Conservation (phyloP, 2,888 invertebrate genomes). For the Plutella xylostella region DNA sequence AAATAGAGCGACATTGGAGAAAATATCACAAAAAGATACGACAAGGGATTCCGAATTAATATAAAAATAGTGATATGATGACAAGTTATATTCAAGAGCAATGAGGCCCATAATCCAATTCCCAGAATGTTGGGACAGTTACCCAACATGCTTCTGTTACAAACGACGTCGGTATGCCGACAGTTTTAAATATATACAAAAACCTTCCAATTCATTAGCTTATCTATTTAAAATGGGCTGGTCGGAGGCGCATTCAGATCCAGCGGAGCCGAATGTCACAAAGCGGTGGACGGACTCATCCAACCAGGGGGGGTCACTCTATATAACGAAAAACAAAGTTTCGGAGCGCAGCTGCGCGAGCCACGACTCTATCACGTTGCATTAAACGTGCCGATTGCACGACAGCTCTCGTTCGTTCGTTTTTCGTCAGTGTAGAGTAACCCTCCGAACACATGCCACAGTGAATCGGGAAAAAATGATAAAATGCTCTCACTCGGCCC, state of each 20-base stretch:
- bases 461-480: constrained; percentile 31
- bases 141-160: not conserved
- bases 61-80: too few species aligned
- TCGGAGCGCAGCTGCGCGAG: too few species aligned
- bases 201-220: constrained; percentile 65
- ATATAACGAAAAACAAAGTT: constrained; percentile 36
- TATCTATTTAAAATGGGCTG: constrained; percentile 60
- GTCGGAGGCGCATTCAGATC: constrained; percentile 53
- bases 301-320: too few species aligned
- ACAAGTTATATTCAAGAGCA: too few species aligned
- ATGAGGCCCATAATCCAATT: not conserved
- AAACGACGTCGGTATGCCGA: not conserved
- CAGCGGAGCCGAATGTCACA: constrained; percentile 65
- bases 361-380: too few species aligned
- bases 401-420: too few species aligned
- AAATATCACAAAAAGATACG: too few species aligned
- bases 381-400: too few species aligned
- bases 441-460: constrained; percentile 18
- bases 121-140: not conserved
- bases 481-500: constrained; percentile 38
- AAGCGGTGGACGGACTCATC: constrained; percentile 47
- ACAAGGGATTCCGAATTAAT: too few species aligned
- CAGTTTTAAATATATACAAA: constrained; percentile 43
- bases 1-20: too few species aligned
- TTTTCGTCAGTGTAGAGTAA: too few species aligned